A percentile compares a stretch with the other conserved stretches of the same genome.
Conservation (phyloP, 2,797 vertebrate species). For the Otolemur crassicaudatus region DNA sequence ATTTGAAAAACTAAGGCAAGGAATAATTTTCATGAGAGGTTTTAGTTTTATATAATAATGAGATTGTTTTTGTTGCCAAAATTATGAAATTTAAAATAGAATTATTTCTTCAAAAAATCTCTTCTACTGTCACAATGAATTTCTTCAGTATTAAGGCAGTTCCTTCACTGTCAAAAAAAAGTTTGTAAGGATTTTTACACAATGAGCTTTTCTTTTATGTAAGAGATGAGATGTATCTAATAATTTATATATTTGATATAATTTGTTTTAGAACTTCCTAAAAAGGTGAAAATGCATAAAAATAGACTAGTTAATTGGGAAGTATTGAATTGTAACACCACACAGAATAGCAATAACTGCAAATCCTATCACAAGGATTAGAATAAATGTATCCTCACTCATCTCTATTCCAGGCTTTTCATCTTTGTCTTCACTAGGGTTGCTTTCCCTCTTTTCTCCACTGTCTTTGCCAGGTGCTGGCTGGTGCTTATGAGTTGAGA, state of each 20-base stretch:
- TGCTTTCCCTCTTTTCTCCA: background rate
- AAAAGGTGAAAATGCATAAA: constrained; percentile 78
- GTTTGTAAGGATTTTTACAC: constrained; percentile 70
- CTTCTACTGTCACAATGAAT: background rate
- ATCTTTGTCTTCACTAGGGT: background rate
- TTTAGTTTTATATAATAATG: constrained; percentile 1
- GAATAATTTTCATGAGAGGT: constrained; percentile 31
- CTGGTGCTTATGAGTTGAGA: constrained; percentile 85
- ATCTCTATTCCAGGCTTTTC: constrained; percentile 77
- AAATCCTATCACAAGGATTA: constrained; percentile 88
- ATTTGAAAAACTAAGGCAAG: constrained; percentile 52
- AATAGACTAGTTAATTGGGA: constrained; percentile 88
- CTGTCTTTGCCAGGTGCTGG: background rate
- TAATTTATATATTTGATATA: constrained; percentile 77
- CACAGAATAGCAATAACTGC: constrained; percentile 88
- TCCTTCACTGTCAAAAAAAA: constrained; percentile 72
- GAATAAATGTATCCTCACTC: constrained; percentile 86
- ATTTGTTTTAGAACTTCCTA: constrained; percentile 81
- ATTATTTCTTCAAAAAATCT: constrained; percentile 26
- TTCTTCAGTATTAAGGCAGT: constrained; percentile 77
- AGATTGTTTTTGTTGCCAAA: constrained; percentile 69
- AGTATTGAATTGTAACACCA: constrained; percentile 89
- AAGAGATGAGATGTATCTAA: constrained; percentile 81
- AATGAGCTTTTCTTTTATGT: constrained; percentile 78
- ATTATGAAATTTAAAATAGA: constrained; percentile 58